Percentiles rank a stretch among this genome's conserved stretches.
These are phyloP conservation scores for Mustelus asterias DNA, from an alignment of 2,113 vertebrate genomes.

Conservation along the genomic window DNA sequence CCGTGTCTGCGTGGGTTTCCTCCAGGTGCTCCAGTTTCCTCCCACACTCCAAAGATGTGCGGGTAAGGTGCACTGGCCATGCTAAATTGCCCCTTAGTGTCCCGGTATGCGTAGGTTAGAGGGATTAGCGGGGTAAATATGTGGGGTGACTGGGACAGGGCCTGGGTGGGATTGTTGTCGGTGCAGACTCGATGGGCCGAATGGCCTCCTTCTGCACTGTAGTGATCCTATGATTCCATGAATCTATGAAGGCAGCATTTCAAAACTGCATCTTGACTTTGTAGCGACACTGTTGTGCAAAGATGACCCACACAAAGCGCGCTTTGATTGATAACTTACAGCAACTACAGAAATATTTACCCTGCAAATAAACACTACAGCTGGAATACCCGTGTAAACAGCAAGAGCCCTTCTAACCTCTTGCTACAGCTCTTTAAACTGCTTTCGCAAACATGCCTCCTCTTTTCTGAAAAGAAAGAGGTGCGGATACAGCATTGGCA, in stretches of 20 bases:
- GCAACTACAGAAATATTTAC: slow-evolving; percentile 25
- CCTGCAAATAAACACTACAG: slow-evolving; percentile 9
- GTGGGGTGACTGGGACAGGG: no score
- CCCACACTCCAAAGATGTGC: no score
- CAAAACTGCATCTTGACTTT: slow-evolving; percentile 35
- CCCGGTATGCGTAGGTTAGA: no score
- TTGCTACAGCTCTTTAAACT: not conserved
- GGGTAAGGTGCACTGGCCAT: no score
- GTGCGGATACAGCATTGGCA: not conserved
- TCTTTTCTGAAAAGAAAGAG: not conserved
- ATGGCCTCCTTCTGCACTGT: no score
- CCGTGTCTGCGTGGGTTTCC: no score
- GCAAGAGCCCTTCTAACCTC: not conserved
- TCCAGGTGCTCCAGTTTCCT: no score
- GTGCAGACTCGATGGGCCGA: no score
- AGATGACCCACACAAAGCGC: not conserved
- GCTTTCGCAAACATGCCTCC: not conserved
- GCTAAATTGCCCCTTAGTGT: no score
- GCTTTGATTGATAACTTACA: slow-evolving; percentile 28
- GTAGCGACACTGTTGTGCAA: not conserved
- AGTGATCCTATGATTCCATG: no score
- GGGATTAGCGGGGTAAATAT: no score
- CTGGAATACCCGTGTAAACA: slow-evolving; percentile 6
- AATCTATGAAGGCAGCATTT: slow-evolving; percentile 42
- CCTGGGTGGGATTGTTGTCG: no score